These are phyloP conservation scores for Prunella strophiata DNA, from an alignment of 2,797 vertebrate genomes.

Conservation along the genomic window DNA sequence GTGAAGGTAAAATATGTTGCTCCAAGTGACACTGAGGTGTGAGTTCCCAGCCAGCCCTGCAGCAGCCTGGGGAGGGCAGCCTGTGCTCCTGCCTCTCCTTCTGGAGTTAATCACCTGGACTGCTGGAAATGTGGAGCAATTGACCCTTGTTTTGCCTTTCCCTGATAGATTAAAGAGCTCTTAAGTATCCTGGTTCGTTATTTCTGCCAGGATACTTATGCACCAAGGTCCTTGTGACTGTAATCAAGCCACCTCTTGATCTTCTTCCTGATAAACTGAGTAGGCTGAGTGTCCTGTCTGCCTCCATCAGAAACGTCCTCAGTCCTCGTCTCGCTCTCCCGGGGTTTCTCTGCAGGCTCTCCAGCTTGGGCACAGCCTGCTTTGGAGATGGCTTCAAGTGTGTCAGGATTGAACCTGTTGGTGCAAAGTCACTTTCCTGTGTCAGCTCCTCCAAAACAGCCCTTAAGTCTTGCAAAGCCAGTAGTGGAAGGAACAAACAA, in stretches of 20 bases:
- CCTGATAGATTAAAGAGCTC: constrained; percentile 58
- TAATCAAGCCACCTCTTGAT: constrained; percentile 64
- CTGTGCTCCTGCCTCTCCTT: not conserved
- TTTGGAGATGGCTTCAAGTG: accelerated
- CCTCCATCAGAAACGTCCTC: not conserved
- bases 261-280: constrained; percentile 55
- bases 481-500: not conserved
- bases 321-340: accelerated
- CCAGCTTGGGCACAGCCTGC: not conserved
- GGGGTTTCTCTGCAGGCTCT: not conserved
- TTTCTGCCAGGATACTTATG: constrained; percentile 44
- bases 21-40: not conserved
- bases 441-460: not conserved
- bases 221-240: constrained; percentile 39
- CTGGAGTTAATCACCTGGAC: constrained; percentile 7
- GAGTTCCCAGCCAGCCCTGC: not conserved
- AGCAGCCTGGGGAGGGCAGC: not conserved
- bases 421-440: not conserved
- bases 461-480: not conserved
- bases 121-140: constrained; percentile 37
- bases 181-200: constrained; percentile 65
- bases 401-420: not conserved
- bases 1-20: not conserved
- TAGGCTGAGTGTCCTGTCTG: constrained; percentile 33
- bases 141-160: constrained; percentile 40